These are phyloP conservation scores for Myotis findleyi DNA, from an alignment of 2,797 vertebrate genomes.

Conservation along the genomic window DNA sequence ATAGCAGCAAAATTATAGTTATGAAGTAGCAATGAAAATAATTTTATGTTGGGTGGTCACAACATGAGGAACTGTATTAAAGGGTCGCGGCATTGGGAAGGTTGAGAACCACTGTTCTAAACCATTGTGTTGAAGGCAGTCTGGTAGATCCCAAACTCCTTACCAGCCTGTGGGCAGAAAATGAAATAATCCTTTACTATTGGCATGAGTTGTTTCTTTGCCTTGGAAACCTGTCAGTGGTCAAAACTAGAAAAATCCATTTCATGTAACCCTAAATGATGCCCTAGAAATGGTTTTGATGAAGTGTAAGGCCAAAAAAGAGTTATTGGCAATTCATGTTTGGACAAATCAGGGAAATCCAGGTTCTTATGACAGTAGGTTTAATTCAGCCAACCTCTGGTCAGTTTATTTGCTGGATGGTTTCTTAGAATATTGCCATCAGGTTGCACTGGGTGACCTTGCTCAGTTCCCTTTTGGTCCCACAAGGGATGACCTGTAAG, in stretches of 20 bases:
- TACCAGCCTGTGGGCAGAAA: not conserved
- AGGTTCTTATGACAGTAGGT: not conserved
- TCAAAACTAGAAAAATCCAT: constrained; percentile 28
- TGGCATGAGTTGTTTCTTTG: not conserved
- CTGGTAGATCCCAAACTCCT: not conserved
- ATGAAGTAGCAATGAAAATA: too few relatives aligned
- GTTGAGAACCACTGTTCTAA: not conserved
- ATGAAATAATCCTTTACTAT: not conserved
- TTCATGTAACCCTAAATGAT: not conserved
- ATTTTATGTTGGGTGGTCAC: too few relatives aligned
- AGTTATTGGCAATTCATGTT: not conserved
- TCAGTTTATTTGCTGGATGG: not conserved
- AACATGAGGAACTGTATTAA: too few relatives aligned
- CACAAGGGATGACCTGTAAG: not conserved
- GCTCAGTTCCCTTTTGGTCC: not conserved
- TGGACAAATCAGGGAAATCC: not conserved
- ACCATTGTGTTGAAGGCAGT: not conserved
- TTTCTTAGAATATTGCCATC: not conserved
- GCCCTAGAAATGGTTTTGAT: not conserved
- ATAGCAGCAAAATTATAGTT: too few relatives aligned
- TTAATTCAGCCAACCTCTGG: not conserved
- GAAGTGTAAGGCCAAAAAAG: not conserved
- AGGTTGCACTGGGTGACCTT: not conserved
- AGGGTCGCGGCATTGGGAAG: too few relatives aligned
- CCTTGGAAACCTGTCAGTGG: not conserved